Evolutionary conservation across 2,888 invertebrate genomes (phyloP).

Genomic region (Tryphoninae sp.): DNA sequence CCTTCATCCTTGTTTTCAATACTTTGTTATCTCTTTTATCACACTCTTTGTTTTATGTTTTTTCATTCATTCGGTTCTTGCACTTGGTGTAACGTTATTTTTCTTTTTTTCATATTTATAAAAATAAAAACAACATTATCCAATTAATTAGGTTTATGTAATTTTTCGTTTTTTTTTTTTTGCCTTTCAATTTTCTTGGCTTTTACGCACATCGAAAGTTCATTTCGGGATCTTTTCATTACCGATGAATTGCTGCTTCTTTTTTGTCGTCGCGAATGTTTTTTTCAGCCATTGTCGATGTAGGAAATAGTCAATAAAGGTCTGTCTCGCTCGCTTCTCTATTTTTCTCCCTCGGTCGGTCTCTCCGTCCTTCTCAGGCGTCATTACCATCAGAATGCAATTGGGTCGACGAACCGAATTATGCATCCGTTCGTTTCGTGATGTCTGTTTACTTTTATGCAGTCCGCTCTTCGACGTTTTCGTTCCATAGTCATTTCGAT

Average conservation of each 20-base stretch:
- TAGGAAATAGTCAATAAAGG: slow-evolving; percentile 55
- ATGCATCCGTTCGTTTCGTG: slow-evolving; percentile 55
- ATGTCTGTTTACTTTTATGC: slow-evolving; percentile 54
- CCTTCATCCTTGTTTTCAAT: slow-evolving; percentile 17
- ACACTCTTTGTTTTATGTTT: background rate
- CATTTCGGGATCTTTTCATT: too few relatives aligned
- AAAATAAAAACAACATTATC: too few relatives aligned
- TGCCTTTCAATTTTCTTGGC: background rate
- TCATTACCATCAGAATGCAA: slow-evolving; percentile 69
- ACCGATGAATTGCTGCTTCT: background rate
- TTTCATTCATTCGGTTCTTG: background rate
- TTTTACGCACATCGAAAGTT: background rate
- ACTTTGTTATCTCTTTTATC: background rate
- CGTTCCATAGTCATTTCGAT: slow-evolving; percentile 8
- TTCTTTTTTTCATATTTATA: background rate
- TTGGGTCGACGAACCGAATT: slow-evolving; percentile 66
- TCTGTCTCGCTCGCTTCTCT: slow-evolving; percentile 10
- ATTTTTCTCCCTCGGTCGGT: slow-evolving; percentile 15
- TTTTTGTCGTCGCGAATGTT: slow-evolving; percentile 30
- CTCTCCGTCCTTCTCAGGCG: slow-evolving; percentile 29
- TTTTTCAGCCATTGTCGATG: slow-evolving; percentile 48
- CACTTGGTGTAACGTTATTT: background rate
- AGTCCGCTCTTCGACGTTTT: slow-evolving; percentile 20
- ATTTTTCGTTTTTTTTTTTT: background rate
- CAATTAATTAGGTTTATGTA: background rate